phyloP scores from a whole-genome alignment of 2,113 vertebrate species.

The Phaetusa simplex region DNA sequence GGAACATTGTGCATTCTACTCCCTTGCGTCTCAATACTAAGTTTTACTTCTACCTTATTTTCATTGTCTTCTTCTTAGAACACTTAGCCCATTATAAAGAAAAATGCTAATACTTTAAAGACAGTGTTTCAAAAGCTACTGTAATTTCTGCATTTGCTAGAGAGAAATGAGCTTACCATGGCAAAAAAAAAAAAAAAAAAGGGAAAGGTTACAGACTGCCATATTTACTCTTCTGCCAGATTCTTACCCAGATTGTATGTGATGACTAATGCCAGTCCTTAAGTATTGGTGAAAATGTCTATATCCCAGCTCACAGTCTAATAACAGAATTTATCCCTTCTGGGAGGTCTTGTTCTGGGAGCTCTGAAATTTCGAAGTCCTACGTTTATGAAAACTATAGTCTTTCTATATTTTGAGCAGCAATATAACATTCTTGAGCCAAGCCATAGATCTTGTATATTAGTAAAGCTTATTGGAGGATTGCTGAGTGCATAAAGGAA shows the following conservation, averaged over 20 bases:
- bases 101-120: neutral
- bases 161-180: neutral
- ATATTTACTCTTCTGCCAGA: neutral
- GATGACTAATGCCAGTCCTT: neutral
- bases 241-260: neutral
- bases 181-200: neutral
- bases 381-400: neutral
- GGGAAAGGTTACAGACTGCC: neutral
- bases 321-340: neutral
- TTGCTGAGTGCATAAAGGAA: neutral
- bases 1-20: neutral
- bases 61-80: neutral
- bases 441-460: neutral
- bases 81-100: neutral
- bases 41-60: neutral
- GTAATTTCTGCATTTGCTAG: neutral
- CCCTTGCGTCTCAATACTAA: neutral
- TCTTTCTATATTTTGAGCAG: neutral
- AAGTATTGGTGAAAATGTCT: neutral
- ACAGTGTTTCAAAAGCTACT: neutral
- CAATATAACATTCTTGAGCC: neutral
- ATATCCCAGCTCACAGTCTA: neutral
- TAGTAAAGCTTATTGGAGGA: neutral
- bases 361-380: neutral
- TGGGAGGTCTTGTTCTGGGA: neutral